A percentile compares a stretch with the other conserved stretches of the same genome.
phyloP scores from a whole-genome alignment of 1,140 invertebrate genomes.

The Potamilus streckersoni region DNA sequence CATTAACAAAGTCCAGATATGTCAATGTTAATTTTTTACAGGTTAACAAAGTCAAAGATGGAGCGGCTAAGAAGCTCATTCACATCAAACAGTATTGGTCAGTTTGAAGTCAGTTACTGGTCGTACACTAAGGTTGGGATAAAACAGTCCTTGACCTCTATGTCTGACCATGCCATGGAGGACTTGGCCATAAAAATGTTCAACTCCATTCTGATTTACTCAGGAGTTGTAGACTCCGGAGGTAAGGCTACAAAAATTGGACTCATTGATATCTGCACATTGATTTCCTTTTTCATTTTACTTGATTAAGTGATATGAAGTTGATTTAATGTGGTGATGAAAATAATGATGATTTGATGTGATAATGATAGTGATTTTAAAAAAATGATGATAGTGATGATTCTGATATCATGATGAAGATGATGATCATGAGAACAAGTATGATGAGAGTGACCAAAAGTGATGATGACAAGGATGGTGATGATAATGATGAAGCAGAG shows the following conservation, averaged over 20 bases:
- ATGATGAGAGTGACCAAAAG: too few species aligned
- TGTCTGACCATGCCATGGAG: conserved; percentile 86
- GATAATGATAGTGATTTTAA: too few species aligned
- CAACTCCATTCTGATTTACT: conserved; percentile 78
- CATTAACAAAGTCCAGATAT: background rate
- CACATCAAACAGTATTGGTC: conserved; percentile 70
- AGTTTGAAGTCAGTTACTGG: conserved; percentile 78
- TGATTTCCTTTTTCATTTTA: too few species aligned
- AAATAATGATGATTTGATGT: too few species aligned
- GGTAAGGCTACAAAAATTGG: background rate
- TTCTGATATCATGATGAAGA: too few species aligned
- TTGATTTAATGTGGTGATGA: too few species aligned
- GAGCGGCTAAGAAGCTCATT: conserved; percentile 87
- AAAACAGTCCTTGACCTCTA: conserved; percentile 83
- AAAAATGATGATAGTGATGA: too few species aligned
- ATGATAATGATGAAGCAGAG: too few species aligned
- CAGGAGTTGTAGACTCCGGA: conserved; percentile 77
- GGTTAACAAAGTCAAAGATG: conserved; percentile 87
- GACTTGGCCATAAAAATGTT: conserved; percentile 81
- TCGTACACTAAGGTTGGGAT: conserved; percentile 85
- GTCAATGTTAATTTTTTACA: conserved; percentile 51
- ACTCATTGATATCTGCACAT: too few species aligned
- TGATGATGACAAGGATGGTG: too few species aligned
- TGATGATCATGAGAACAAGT: too few species aligned
- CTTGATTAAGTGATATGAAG: too few species aligned